Evolutionary conservation across 2,113 vertebrate species (phyloP).

Genomic region (Ellobius talpinus): DNA sequence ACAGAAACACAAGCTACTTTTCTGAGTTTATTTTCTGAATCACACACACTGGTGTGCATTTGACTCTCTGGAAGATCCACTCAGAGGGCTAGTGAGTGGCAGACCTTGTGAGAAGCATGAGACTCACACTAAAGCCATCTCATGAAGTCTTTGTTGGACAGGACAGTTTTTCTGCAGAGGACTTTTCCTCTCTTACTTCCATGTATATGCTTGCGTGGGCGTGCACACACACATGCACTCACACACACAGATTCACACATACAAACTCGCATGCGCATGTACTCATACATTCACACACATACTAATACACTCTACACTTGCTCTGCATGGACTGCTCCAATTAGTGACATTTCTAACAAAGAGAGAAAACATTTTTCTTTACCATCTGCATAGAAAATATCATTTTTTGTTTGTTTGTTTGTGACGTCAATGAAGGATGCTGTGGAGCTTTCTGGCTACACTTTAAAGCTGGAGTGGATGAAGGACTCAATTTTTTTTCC

Average conservation of each 20-base stretch:
- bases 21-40: neutral
- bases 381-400: neutral
- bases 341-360: neutral
- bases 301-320: neutral
- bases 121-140: neutral
- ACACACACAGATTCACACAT: neutral
- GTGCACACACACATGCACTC: neutral
- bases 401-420: neutral
- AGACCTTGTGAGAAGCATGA: neutral
- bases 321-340: neutral
- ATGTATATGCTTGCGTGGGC: neutral
- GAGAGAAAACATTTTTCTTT: neutral
- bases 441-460: neutral
- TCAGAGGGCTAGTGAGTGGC: too few species aligned
- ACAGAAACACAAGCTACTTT: neutral
- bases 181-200: neutral
- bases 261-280: accelerated
- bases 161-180: neutral
- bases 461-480: neutral
- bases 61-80: neutral
- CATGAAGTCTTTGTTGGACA: neutral
- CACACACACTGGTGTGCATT: neutral
- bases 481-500: neutral
- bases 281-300: neutral
- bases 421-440: neutral